These are phyloP conservation scores for Sinella curviseta DNA, from an alignment of 1,140 invertebrate genomes.

Conservation along the genomic window DNA sequence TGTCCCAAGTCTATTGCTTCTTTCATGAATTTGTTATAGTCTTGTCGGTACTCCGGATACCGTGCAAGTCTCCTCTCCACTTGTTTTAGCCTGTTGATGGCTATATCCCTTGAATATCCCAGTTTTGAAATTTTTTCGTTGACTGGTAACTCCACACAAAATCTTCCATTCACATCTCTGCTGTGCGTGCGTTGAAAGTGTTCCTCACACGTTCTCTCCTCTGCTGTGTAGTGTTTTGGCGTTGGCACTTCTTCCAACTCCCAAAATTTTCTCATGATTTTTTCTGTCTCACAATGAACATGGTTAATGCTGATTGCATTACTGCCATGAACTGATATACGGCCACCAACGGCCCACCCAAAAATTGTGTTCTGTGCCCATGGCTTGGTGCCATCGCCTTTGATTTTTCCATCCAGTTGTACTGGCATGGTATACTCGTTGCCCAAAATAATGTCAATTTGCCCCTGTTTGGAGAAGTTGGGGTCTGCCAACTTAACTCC, in stretches of 20 bases:
- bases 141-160: slow-evolving; percentile 48
- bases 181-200: slow-evolving; percentile 45
- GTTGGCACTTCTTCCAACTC: slow-evolving; percentile 48
- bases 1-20: slow-evolving; percentile 50
- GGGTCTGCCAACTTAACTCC: slow-evolving; percentile 9
- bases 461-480: not conserved
- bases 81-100: slow-evolving; percentile 43
- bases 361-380: not conserved
- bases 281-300: slow-evolving; percentile 16
- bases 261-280: slow-evolving; percentile 50
- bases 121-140: slow-evolving; percentile 33
- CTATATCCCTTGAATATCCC: slow-evolving; percentile 39
- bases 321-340: not conserved
- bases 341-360: not conserved
- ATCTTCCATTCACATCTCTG: slow-evolving; percentile 43
- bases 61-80: slow-evolving; percentile 46
- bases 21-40: slow-evolving; percentile 50
- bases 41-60: slow-evolving; percentile 35
- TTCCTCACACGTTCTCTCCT: slow-evolving; percentile 46
- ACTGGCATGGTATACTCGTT: not conserved
- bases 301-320: not conserved
- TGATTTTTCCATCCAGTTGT: not conserved
- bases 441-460: not conserved
- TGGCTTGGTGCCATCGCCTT: not conserved
- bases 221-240: slow-evolving; percentile 11